A percentile compares a stretch with the other conserved stretches of the same genome.
Evolutionary conservation across 2,797 vertebrate species (phyloP).

Genomic region (Martes flavigula): DNA sequence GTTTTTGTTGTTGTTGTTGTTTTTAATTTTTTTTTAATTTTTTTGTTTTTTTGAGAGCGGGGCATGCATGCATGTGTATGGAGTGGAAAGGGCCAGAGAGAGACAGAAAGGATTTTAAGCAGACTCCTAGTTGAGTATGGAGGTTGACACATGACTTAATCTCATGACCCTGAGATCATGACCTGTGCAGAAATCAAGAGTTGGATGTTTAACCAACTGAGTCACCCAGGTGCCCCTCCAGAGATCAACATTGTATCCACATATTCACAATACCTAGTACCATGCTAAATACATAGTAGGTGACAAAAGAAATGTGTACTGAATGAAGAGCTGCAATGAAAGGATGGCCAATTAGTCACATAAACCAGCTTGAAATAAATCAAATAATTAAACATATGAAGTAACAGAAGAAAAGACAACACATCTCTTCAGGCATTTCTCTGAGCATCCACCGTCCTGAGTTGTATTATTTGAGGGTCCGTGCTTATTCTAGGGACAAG

Average conservation of each 20-base stretch:
- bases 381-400: neutral
- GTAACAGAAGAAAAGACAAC: neutral
- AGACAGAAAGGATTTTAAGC: neutral
- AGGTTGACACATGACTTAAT: neutral
- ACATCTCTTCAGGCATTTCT: neutral
- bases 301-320: neutral
- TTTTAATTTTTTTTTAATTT: neutral
- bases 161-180: neutral
- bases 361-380: neutral
- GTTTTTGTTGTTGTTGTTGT: neutral
- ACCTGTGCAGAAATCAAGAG: neutral
- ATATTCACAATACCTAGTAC: too few relatives aligned
- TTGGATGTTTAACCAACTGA: neutral
- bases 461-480: neutral
- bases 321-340: neutral
- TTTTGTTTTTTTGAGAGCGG: neutral
- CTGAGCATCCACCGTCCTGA: neutral
- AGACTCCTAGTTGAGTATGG: neutral
- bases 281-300: neutral
- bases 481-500: neutral
- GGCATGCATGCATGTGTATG: neutral
- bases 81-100: neutral
- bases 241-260: neutral
- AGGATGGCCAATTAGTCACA: accelerated
- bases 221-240: neutral